Evolutionary conservation across 2,113 vertebrate genomes (phyloP).

Genomic region (Mustela nigripes): DNA sequence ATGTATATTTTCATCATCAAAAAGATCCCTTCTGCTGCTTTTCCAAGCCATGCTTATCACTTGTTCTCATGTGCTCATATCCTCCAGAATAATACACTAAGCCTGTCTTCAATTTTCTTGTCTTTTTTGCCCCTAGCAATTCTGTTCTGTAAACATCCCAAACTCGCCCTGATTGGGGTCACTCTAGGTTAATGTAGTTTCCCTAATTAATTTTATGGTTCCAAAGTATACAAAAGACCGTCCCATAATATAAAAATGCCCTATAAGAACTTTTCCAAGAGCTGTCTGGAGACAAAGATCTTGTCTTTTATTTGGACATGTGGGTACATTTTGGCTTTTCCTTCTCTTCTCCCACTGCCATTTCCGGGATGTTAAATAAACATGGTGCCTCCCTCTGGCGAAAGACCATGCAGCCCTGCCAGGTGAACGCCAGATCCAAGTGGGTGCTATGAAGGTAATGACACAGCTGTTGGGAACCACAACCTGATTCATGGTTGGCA

Average conservation of each 20-base stretch:
- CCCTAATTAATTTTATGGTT: constrained; percentile 52
- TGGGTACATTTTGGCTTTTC: neutral
- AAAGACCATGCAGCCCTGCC: neutral
- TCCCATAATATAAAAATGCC: neutral
- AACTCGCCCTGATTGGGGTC: constrained; percentile 57
- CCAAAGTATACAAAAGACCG: neutral
- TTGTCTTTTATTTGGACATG: neutral
- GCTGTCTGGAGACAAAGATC: neutral
- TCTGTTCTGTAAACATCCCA: constrained; percentile 44
- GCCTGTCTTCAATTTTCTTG: neutral
- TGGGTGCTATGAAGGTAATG: rapidly evolving
- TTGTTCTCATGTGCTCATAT: neutral
- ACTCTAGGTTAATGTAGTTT: constrained; percentile 53
- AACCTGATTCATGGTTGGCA: rapidly evolving
- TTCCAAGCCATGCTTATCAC: neutral
- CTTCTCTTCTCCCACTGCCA: neutral
- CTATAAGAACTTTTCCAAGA: constrained; percentile 33
- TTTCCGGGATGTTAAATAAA: neutral
- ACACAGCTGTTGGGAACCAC: rapidly evolving
- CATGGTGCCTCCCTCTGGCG: neutral
- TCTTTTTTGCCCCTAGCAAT: neutral
- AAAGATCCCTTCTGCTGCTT: neutral
- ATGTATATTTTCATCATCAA: neutral
- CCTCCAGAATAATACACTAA: neutral
- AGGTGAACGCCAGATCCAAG: neutral